Evolutionary conservation across 2,888 invertebrate species (phyloP).

Genomic region (Drosophila imparisetae): DNA sequence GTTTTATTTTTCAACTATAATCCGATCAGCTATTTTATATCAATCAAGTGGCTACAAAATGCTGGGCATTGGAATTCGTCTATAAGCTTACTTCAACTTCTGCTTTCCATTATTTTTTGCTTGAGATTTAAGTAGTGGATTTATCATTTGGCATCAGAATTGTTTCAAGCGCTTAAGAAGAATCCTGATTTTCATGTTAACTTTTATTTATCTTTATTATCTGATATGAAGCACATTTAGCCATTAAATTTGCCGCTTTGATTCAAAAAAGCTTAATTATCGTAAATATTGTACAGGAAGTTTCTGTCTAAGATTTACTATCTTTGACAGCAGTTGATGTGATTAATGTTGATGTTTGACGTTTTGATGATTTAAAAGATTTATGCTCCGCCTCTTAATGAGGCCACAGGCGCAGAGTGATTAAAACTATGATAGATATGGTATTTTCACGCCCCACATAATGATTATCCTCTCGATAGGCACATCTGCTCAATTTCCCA

Average conservation of each 20-base stretch:
- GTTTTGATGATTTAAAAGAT: conserved; percentile 1
- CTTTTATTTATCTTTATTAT: background rate
- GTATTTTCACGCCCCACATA: conserved; percentile 30
- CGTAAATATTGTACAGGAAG: background rate
- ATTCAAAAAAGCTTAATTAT: background rate
- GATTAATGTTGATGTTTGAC: conserved; percentile 20
- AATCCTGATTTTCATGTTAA: background rate
- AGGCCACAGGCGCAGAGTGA: conserved; percentile 20
- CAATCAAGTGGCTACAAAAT: background rate
- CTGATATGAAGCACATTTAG: background rate
- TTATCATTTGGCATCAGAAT: background rate
- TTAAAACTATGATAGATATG: conserved; percentile 65
- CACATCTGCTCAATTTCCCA: conserved; percentile 67
- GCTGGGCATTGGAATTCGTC: background rate
- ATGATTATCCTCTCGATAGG: conserved; percentile 37
- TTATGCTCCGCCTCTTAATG: background rate
- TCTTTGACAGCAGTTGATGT: conserved; percentile 19
- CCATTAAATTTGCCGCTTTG: background rate
- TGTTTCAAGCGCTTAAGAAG: too few species aligned
- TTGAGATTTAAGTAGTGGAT: background rate
- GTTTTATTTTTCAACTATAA: background rate
- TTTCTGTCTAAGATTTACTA: conserved; percentile 2
- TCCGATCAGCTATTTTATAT: background rate
- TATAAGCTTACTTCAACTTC: background rate
- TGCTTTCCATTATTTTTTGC: background rate